These are phyloP conservation scores for Pithys albifrons DNA, from an alignment of 2,113 vertebrate species.

Conservation along the genomic window DNA sequence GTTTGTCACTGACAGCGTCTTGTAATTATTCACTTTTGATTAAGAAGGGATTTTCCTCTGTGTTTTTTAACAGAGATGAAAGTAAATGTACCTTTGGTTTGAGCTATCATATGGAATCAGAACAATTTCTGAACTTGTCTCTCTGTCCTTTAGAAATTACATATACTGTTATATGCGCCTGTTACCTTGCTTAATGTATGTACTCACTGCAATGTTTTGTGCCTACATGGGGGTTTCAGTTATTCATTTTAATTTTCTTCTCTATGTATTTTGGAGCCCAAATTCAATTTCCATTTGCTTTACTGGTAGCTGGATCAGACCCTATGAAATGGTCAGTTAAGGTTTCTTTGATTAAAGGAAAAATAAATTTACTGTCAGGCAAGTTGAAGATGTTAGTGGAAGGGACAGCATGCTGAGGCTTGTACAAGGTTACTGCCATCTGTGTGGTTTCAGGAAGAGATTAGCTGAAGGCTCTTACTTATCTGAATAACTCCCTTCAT, in stretches of 20 bases:
- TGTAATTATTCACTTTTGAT: slow-evolving; percentile 25
- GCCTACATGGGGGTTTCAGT: neutral
- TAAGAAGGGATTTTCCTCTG: slow-evolving; percentile 43
- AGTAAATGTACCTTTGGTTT: slow-evolving; percentile 17
- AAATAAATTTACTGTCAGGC: neutral
- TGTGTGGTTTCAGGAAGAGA: slow-evolving; percentile 1
- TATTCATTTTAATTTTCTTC: neutral
- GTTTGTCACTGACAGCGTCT: slow-evolving; percentile 20
- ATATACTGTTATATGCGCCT: neutral
- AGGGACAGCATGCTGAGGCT: neutral
- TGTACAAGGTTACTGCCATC: neutral
- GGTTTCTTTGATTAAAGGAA: neutral
- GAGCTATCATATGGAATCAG: neutral
- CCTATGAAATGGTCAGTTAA: neutral
- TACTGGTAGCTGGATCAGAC: neutral
- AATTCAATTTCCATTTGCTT: neutral
- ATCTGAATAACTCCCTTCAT: slow-evolving; percentile 9
- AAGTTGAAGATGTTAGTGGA: neutral
- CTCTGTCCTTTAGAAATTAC: neutral
- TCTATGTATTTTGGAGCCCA: neutral
- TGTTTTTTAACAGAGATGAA: slow-evolving; percentile 63
- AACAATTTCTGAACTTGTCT: neutral
- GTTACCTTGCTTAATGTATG: neutral
- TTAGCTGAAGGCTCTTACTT: slow-evolving; percentile 28
- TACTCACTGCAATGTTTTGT: neutral